A percentile compares a stretch with the other conserved stretches of the same genome.
Evolutionary conservation across 1,140 invertebrate genomes (phyloP).

Genomic region (Cydia pomonella): DNA sequence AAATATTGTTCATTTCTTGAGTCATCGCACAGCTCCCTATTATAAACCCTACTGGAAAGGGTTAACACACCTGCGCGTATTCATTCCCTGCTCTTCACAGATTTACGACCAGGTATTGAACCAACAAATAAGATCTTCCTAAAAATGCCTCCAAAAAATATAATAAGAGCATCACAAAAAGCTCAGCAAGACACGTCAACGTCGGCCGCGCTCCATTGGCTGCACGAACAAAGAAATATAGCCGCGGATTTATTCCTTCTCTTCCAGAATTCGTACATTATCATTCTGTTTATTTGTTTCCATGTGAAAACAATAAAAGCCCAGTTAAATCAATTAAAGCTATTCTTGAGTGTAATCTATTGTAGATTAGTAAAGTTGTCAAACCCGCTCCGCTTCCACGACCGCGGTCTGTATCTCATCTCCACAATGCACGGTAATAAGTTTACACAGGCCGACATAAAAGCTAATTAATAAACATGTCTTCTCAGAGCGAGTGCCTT

Average conservation of each 20-base stretch:
- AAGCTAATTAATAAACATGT: conserved; percentile 46
- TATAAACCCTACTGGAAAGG: conserved; percentile 57
- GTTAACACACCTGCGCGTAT: conserved; percentile 73
- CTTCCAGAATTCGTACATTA: conserved; percentile 40
- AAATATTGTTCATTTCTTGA: not conserved
- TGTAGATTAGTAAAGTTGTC: conserved; percentile 31
- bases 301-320: conserved; percentile 31
- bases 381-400: conserved; percentile 30
- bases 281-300: conserved; percentile 35
- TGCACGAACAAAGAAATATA: conserved; percentile 76
- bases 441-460: conserved; percentile 39
- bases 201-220: conserved; percentile 70
- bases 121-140: conserved; percentile 76
- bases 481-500: conserved; percentile 44
- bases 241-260: conserved; percentile 65
- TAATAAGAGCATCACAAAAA: conserved; percentile 77
- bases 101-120: conserved; percentile 76
- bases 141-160: conserved; percentile 75
- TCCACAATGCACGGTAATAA: conserved; percentile 32
- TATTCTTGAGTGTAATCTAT: conserved; percentile 22
- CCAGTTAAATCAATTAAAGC: conserved; percentile 29
- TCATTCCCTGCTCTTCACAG: conserved; percentile 61
- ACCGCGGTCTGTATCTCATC: conserved; percentile 1
- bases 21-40: conserved; percentile 4
- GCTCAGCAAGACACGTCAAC: conserved; percentile 69